phyloP scores from a whole-genome alignment of 2,113 vertebrate genomes.

The Lynx canadensis region DNA sequence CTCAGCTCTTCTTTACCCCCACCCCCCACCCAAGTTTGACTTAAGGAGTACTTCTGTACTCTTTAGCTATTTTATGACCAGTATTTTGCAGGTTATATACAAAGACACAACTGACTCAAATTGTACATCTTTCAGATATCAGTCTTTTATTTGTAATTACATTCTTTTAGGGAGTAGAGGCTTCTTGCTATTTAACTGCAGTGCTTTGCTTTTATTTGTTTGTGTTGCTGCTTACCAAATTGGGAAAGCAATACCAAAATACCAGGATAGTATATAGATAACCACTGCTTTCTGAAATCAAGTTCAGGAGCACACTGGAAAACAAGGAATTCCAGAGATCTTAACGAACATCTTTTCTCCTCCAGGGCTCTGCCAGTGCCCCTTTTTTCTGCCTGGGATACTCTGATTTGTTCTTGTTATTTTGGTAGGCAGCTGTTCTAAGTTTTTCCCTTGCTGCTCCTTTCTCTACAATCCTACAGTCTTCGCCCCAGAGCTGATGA shows the following conservation, averaged over 20 bases:
- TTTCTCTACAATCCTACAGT: not conserved
- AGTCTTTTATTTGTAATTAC: not conserved
- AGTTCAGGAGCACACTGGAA: not conserved
- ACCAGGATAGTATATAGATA: not conserved
- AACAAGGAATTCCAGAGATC: slow-evolving; percentile 31
- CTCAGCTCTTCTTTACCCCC: not conserved
- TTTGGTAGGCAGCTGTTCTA: slow-evolving; percentile 39
- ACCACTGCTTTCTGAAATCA: slow-evolving; percentile 1
- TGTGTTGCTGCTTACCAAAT: slow-evolving; percentile 41
- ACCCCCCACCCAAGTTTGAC: not conserved
- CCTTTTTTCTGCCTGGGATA: not conserved
- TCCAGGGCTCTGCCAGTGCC: not conserved
- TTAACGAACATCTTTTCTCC: not conserved
- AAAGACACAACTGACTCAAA: not conserved
- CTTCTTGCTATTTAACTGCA: not conserved
- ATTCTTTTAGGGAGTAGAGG: not conserved
- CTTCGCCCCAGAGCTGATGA: slow-evolving; percentile 1
- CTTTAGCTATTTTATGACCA: not conserved
- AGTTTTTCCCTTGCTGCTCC: slow-evolving; percentile 25
- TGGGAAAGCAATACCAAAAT: slow-evolving; percentile 41
- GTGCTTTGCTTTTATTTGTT: slow-evolving; percentile 43
- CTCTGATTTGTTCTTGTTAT: slow-evolving; percentile 31
- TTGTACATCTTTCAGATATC: not conserved
- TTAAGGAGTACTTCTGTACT: not conserved
- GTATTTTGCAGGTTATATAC: not conserved